Evolutionary conservation across 2,113 vertebrate species (phyloP), one percentile per base, ranked within the genome.

Genomic region (Leptobrachium ailaonicum): DNA sequence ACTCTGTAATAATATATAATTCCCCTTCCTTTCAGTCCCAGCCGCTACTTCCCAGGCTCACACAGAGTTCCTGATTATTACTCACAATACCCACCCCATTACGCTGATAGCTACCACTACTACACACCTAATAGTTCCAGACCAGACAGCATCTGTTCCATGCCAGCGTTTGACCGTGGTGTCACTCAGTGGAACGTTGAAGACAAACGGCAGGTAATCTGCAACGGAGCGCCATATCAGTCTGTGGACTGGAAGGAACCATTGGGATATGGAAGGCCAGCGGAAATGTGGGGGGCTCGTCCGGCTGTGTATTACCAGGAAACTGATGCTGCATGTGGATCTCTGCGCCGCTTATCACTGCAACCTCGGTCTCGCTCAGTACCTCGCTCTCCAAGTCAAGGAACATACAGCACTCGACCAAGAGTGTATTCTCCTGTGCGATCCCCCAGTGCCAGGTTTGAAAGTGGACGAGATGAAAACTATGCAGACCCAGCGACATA

Each of bases 101-200:
- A 91, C 83, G 84, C 94, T 0, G 96, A 98, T 1, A 95, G 98
- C 45, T 97, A 94, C 85, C 93, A 96, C 73, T 97, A 97, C 84
- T 73, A 44, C 70, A 74, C 63, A 7, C 93, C 93, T 0, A 88
- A 93, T 0, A 94, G 94, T 0, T 90, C 95, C 62, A 93, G 96
- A 8, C 97, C 97, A 0, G 97, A 98, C 81, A 98, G 97, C 88
- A 95, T 99, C 88, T 98, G 96, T 85, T 97, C 97, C 1, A 92
- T 96, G 89, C 95, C 96, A 0, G 93, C 93, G 71, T 97, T 92
- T 0, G 95, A 97, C 66, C 90, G 92, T 7, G 83, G 92, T 42
- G 90, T 92, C 74, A 92, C 94, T 0, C 90, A 89, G 64, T 99
- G 96, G 96, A 86, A 86, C 0, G 79, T 89, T 14, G 95, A 97